Percentiles rank a stretch among this genome's conserved stretches.
Evolutionary conservation across 2,888 invertebrate species (phyloP).

Genomic region (Esperia sulphurella): DNA sequence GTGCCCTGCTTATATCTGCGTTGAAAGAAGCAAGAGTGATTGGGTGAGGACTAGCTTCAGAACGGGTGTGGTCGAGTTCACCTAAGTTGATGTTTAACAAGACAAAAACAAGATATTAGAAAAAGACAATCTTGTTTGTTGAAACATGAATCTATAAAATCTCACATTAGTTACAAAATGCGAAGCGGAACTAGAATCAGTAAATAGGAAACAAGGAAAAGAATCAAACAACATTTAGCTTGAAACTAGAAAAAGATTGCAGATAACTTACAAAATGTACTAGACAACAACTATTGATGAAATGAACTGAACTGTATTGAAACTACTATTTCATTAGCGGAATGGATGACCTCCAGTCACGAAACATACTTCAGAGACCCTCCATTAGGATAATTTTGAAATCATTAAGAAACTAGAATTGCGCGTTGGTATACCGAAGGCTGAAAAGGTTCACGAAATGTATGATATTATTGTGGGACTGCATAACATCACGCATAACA

Average conservation of each 20-base stretch:
- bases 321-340: constrained; percentile 48
- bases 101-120: neutral
- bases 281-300: constrained; percentile 12
- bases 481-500: constrained; percentile 23
- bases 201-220: too few relatives aligned
- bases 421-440: neutral
- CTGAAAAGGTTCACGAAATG: neutral
- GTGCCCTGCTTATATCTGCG: constrained; percentile 48
- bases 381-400: constrained; percentile 8
- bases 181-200: too few relatives aligned
- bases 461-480: constrained; percentile 5
- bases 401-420: constrained; percentile 10
- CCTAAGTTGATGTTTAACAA: constrained; percentile 12
- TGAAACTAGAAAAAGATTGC: neutral
- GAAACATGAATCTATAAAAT: neutral
- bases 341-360: constrained; percentile 51
- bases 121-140: neutral
- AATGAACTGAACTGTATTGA: constrained; percentile 34
- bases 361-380: constrained; percentile 20
- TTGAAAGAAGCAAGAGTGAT: constrained; percentile 58
- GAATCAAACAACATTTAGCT: neutral
- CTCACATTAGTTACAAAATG: too few relatives aligned
- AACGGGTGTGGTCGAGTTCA: constrained; percentile 11
- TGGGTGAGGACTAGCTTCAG: constrained; percentile 35
- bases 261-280: constrained; percentile 1